Conservation (phyloP, 2,113 vertebrate species). For the Fregata magnificens region DNA sequence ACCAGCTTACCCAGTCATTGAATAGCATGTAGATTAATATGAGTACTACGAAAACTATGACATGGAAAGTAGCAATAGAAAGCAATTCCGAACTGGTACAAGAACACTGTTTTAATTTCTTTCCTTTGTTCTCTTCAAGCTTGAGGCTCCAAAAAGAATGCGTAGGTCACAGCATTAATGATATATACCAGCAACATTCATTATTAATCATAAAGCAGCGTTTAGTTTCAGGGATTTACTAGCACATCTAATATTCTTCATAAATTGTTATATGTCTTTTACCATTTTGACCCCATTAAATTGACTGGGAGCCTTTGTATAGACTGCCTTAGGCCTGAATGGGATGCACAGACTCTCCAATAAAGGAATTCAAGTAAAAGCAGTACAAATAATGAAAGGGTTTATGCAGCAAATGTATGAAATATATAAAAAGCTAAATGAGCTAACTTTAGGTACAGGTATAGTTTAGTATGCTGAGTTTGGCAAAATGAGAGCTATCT, state of each 20-base stretch:
- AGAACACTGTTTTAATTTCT: not conserved
- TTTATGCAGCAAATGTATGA: not conserved
- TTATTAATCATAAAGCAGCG: not conserved
- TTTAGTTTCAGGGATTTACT: not conserved
- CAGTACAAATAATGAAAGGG: not conserved
- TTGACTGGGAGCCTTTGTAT: not conserved
- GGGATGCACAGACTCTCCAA: not conserved
- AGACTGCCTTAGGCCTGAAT: not conserved
- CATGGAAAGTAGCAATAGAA: not conserved
- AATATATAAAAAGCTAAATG: not conserved
- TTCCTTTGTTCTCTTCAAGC: not conserved
- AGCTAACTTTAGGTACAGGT: rapidly evolving
- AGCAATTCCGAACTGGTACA: not conserved
- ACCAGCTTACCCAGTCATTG: not conserved
- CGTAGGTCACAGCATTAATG: not conserved
- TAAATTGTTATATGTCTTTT: not conserved
- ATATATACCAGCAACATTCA: not conserved
- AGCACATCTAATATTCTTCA: not conserved
- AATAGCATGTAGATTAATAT: not conserved
- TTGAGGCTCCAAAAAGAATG: not conserved
- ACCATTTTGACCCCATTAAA: not conserved
- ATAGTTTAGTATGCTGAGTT: not conserved
- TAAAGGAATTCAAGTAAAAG: not conserved
- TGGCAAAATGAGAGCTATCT: not conserved
- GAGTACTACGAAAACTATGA: not conserved